These are phyloP conservation scores for Pheosia tremula DNA, from an alignment of 2,888 invertebrate genomes.

Conservation along the genomic window DNA sequence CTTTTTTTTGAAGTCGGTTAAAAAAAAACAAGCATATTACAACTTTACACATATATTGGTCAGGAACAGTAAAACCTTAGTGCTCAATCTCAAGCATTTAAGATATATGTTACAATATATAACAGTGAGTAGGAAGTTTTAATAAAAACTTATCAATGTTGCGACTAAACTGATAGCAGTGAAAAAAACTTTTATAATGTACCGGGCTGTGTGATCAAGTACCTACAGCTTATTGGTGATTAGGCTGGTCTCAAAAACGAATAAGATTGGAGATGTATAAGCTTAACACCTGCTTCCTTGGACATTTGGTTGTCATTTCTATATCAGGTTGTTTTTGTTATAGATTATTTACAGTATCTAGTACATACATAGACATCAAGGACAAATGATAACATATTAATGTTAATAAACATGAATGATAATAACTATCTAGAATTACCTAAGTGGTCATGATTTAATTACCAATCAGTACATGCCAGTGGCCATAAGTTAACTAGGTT, in stretches of 20 bases:
- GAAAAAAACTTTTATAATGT: background rate
- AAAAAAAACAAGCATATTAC: no score
- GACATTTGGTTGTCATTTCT: no score
- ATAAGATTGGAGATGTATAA: no score
- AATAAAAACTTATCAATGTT: background rate
- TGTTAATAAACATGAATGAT: slow-evolving; percentile 10
- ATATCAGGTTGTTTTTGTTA: no score
- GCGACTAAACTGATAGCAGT: background rate
- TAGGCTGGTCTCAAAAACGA: no score
- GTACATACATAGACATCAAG: no score
- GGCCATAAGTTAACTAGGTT: background rate
- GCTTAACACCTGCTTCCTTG: no score
- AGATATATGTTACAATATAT: background rate
- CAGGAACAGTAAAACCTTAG: background rate
- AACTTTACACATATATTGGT: no score
- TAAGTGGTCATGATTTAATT: slow-evolving; percentile 5
- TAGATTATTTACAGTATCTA: no score
- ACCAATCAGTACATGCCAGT: background rate
- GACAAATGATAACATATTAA: background rate
- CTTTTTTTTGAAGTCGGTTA: no score
- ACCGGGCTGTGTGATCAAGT: no score
- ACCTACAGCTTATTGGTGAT: no score
- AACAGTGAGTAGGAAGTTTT: background rate
- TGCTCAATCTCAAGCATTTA: background rate
- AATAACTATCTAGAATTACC: slow-evolving; percentile 8